Evolutionary conservation across 2,797 vertebrate species (phyloP).

Genomic region (Enteromius argenteus): DNA sequence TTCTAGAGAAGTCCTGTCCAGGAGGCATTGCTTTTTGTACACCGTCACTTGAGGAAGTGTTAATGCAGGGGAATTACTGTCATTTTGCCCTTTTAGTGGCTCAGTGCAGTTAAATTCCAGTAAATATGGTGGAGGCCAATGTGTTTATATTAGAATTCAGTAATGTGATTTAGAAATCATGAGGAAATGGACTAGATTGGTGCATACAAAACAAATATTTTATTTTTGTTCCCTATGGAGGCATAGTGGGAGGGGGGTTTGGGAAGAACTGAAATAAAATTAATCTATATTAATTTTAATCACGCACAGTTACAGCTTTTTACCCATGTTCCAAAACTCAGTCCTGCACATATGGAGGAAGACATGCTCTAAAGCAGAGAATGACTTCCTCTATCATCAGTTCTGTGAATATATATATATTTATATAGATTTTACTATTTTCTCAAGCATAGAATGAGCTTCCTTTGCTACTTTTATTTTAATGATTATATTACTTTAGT

Average conservation of each 20-base stretch:
- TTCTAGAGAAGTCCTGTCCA: background rate
- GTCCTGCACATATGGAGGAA: background rate
- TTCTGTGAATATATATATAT: background rate
- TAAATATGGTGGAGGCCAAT: background rate
- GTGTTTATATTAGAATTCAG: background rate
- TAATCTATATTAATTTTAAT: slow-evolving; percentile 62
- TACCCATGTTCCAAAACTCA: slow-evolving; percentile 8
- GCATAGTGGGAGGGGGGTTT: background rate
- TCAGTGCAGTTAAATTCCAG: slow-evolving; percentile 2
- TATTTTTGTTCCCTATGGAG: background rate
- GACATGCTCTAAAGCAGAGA: background rate
- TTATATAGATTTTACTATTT: slow-evolving; percentile 19
- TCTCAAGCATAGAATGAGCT: background rate
- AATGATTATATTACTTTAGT: background rate
- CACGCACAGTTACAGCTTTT: slow-evolving; percentile 42
- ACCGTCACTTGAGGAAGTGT: background rate
- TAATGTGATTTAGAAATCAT: slow-evolving; percentile 20
- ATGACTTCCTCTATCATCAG: background rate
- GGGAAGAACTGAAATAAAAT: background rate
- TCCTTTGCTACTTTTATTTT: slow-evolving; percentile 1
- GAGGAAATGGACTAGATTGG: slow-evolving; percentile 42
- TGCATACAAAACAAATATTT: slow-evolving; percentile 26
- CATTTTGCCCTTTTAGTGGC: background rate
- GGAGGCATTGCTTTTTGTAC: background rate
- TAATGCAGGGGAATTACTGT: slow-evolving; percentile 1